phyloP scores from a whole-genome alignment of 2,888 invertebrate genomes.

The Xestobium rufovillosum region DNA sequence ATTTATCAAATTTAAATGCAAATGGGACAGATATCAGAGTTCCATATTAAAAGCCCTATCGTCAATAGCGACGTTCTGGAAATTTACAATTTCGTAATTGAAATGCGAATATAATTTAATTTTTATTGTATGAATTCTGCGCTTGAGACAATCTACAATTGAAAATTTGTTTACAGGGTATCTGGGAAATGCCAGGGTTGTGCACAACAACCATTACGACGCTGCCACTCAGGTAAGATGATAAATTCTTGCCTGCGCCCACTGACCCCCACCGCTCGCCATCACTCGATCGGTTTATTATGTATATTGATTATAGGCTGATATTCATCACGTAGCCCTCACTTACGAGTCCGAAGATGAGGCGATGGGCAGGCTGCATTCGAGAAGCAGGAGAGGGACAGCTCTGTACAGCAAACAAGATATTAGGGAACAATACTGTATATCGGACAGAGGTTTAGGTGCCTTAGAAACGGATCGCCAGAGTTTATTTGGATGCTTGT shows the following conservation, averaged over 20 bases:
- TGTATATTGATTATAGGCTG: slow-evolving; percentile 60
- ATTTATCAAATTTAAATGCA: no score
- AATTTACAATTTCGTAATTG: no score
- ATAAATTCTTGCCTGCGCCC: neutral
- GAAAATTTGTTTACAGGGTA: slow-evolving; percentile 33
- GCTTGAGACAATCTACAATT: no score
- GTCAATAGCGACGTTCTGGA: no score
- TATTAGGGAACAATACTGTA: slow-evolving; percentile 91
- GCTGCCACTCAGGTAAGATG: slow-evolving; percentile 39
- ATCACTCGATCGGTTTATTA: no score
- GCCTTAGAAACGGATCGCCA: slow-evolving; percentile 59
- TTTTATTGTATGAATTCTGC: no score
- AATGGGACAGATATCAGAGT: no score
- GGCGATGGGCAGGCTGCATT: slow-evolving; percentile 62
- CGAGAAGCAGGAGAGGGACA: slow-evolving; percentile 49
- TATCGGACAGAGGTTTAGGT: slow-evolving; percentile 82
- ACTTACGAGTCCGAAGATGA: slow-evolving; percentile 78
- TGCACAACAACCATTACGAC: slow-evolving; percentile 39
- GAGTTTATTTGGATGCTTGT: slow-evolving; percentile 80
- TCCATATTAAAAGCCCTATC: no score
- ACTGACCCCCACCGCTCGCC: neutral
- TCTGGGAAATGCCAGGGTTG: slow-evolving; percentile 39
- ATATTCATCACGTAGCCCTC: slow-evolving; percentile 62
- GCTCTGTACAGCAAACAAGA: slow-evolving; percentile 78
- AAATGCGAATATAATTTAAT: no score